These are phyloP conservation scores for Dicrurus megarhynchus DNA, from an alignment of 2,113 vertebrate genomes.

Conservation along the genomic window DNA sequence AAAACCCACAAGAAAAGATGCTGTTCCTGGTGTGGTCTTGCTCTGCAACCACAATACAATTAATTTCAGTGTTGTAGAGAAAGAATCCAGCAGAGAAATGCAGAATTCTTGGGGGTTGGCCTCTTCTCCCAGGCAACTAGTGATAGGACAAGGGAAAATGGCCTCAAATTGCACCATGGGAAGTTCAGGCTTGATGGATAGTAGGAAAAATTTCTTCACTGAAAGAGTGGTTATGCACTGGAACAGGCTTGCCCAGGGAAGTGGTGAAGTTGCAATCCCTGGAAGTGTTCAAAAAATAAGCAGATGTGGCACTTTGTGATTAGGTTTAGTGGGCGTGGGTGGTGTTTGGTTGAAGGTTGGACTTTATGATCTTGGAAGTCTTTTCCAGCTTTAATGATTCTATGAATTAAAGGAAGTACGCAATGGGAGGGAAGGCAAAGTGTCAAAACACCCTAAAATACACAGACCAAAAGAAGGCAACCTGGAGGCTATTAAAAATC, in stretches of 20 bases:
- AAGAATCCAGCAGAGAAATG: not conserved
- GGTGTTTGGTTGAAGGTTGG: not conserved
- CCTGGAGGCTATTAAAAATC: not conserved
- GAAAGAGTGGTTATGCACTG: not conserved
- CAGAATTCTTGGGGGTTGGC: not conserved
- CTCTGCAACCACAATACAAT: not conserved
- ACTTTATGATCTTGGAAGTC: not conserved
- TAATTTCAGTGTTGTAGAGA: not conserved
- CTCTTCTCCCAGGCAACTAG: not conserved
- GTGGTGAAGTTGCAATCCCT: not conserved
- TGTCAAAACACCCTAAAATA: not conserved
- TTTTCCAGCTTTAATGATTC: not conserved
- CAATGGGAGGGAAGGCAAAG: not conserved
- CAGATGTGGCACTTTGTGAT: not conserved
- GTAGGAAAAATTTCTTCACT: not conserved
- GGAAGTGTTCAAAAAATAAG: not conserved
- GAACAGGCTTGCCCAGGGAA: not conserved
- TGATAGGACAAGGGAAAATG: not conserved
- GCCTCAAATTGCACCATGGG: not conserved
- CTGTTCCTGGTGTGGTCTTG: not conserved
- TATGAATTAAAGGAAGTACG: not conserved
- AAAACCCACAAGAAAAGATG: not conserved
- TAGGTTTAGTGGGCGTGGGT: not conserved
- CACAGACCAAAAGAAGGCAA: not conserved
- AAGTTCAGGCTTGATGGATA: not conserved